Percentiles rank a stretch among this genome's conserved stretches.
Evolutionary conservation across 2,113 vertebrate species (phyloP).

Genomic region (Micronisus gabar): DNA sequence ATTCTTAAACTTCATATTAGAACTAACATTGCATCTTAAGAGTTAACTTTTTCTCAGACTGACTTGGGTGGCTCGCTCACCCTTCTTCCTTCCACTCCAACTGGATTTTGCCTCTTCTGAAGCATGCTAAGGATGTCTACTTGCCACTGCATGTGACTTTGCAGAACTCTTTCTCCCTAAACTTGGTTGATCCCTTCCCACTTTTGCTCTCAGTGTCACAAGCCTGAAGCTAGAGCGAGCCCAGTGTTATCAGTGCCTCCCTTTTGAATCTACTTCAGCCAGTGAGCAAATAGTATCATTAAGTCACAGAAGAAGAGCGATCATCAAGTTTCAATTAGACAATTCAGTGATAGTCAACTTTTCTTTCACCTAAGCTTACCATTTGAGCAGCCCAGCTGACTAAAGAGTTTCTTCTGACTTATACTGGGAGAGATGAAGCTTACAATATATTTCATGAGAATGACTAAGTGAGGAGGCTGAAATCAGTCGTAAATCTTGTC

Average conservation of each 20-base stretch:
- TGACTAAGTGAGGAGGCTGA: neutral
- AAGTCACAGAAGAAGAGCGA: neutral
- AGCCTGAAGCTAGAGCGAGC: neutral
- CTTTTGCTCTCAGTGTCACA: neutral
- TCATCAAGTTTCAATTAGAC: neutral
- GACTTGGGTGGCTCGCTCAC: neutral
- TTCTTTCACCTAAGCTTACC: neutral
- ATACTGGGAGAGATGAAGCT: neutral
- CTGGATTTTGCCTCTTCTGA: neutral
- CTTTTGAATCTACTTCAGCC: neutral
- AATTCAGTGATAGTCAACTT: neutral
- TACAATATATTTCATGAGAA: neutral
- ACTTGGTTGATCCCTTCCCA: neutral
- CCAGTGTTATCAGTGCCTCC: neutral
- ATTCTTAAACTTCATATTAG: neutral
- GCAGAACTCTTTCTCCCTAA: neutral
- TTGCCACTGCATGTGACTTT: neutral
- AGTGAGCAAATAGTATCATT: neutral
- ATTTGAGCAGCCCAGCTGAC: neutral
- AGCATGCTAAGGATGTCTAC: neutral
- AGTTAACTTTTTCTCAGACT: neutral
- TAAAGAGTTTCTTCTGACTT: neutral
- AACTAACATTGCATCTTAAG: neutral
- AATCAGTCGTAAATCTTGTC: neutral
- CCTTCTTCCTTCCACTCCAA: neutral